phyloP scores from a whole-genome alignment of 53 echinoderm and acorn worm genomes.

The Arbacia lixula region DNA sequence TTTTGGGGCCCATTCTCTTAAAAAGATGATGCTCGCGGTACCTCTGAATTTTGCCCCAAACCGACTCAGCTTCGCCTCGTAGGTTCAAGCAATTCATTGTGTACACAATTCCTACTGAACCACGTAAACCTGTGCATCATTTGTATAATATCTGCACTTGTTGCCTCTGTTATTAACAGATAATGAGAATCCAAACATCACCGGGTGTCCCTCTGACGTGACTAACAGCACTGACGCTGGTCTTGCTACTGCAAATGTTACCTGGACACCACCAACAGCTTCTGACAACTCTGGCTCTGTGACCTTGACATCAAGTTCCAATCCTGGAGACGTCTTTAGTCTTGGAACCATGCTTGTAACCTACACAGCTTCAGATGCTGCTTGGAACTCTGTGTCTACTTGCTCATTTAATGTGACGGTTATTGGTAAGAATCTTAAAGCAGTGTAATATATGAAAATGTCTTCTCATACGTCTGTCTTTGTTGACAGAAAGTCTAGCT shows the following conservation, averaged over 20 bases:
- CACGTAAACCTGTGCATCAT: no score
- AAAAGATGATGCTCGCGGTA: no score
- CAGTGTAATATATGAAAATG: neutral
- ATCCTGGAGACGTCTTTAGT: constrained; percentile 39
- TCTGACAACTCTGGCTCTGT: constrained; percentile 59
- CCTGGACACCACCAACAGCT: constrained; percentile 56
- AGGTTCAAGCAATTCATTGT: no score
- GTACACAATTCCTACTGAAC: no score
- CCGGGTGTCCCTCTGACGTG: constrained; percentile 25
- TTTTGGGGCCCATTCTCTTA: no score
- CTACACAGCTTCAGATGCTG: constrained; percentile 46
- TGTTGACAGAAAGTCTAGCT: no score
- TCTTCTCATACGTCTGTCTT: no score
- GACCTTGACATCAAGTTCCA: constrained; percentile 16
- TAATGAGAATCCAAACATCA: constrained; percentile 37
- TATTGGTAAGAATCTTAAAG: constrained; percentile 18
- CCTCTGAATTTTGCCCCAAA: no score
- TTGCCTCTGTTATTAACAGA: no score
- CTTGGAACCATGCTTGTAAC: constrained; percentile 33
- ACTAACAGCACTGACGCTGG: constrained; percentile 10
- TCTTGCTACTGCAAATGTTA: constrained; percentile 15
- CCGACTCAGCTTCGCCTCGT: no score
- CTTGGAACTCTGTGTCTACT: constrained; percentile 10
- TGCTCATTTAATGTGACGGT: constrained; percentile 52
- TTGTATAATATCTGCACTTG: no score